These are phyloP conservation scores for Diadumene lineata DNA, from an alignment of 92 coral and sea anemone species.

Conservation along the genomic window DNA sequence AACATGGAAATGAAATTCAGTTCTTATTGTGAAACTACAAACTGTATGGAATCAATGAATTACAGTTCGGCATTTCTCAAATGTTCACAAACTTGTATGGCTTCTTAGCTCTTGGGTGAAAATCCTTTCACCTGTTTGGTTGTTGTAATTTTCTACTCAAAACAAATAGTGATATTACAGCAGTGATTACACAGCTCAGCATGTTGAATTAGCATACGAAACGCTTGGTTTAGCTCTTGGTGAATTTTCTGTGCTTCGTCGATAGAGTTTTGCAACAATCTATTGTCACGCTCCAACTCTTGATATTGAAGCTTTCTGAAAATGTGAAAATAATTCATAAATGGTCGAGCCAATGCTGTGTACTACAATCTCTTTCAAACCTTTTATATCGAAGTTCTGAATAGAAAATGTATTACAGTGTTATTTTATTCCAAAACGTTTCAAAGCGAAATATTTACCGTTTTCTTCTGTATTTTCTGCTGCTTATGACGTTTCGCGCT, in stretches of 20 bases:
- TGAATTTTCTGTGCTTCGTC: constrained; percentile 67
- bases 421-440: too few species aligned
- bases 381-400: too few species aligned
- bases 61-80: neutral
- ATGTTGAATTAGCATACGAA: constrained; percentile 78
- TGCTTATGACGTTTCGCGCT: constrained; percentile 88
- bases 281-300: constrained; percentile 68
- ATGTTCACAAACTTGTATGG: neutral
- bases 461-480: constrained; percentile 85
- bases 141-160: constrained; percentile 31
- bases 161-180: constrained; percentile 66
- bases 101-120: neutral
- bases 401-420: neutral
- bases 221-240: constrained; percentile 68
- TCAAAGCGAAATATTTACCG: too few species aligned
- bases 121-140: neutral
- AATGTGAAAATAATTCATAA: neutral
- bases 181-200: constrained; percentile 78
- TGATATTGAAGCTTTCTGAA: constrained; percentile 64
- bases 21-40: too few species aligned
- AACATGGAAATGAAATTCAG: too few species aligned
- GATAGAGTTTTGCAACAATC: constrained; percentile 65
- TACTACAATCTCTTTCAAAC: too few species aligned
- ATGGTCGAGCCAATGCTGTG: neutral
- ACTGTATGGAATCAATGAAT: too few species aligned